Evolutionary conservation across 2,888 invertebrate species (phyloP), one percentile per base, ranked within the genome.

Genomic region (Neoitamus cyanurus): DNA sequence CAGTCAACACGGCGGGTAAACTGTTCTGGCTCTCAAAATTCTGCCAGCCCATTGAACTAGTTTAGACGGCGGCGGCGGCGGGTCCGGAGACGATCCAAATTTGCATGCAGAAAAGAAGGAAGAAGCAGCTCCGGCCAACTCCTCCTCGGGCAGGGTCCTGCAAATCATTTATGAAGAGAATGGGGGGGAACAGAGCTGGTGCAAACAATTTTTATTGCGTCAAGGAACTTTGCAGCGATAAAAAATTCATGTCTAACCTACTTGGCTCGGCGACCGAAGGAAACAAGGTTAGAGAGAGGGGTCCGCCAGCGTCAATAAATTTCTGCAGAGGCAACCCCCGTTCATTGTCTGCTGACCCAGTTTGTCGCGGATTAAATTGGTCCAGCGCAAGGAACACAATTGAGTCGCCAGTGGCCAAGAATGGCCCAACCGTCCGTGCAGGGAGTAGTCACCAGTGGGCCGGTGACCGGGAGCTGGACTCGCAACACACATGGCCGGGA

Each of bases 261-360:
- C 83, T 83, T 83, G 83, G 83, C 83, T 83, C 69, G n/a, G 15
- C 15, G 15, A 36, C 15, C 31, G 15, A 72, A 72, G 72, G 70
- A 83, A 83, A 31, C 36, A 83, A 70, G 83, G 83, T 42, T 46
- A 30, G 42, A 42, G 69, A 20, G 58, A 83, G 69, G 42, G 42
- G 82, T 42, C 42, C 72, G 83, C 42, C 83, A 83, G 42, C 83
- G 36, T 68, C 83, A 70, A 83, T 83, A 83, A 83, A 69, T 83
- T 83, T 77, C 42, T 70, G 42, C 70, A 25, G 37, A 11, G 68
- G 30, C 48, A 78, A 75, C 68, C 80, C 78, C 80, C 80, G 58
- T 80, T 80, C 80, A 80, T 80, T 80, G 80, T 80, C 80, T 80
- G 80, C 58, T 80, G 80, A 80, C 80, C 80, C 80, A 80, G 80